Percentiles rank a stretch among this genome's conserved stretches.
Conservation (phyloP, 1,140 invertebrate genomes). For the Dryas iulia region DNA sequence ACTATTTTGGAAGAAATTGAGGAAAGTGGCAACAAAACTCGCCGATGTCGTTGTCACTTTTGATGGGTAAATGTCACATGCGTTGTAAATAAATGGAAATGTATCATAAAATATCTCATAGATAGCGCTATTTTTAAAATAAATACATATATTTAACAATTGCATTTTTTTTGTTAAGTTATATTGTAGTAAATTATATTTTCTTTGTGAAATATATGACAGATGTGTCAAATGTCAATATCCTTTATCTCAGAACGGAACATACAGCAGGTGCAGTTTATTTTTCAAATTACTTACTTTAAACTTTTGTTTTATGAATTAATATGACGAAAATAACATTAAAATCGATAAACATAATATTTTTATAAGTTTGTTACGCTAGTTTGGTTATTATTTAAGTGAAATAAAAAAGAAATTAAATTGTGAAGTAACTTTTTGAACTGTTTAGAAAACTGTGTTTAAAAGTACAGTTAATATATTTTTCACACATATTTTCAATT, state of each 20-base stretch:
- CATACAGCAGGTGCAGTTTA: background rate
- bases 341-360: too few species aligned
- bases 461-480: background rate
- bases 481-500: background rate
- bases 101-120: background rate
- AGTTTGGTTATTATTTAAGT: background rate
- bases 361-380: background rate
- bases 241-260: background rate
- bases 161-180: background rate
- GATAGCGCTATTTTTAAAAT: background rate
- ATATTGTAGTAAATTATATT: background rate
- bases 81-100: background rate
- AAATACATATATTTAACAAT: background rate
- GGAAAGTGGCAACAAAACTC: background rate
- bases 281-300: background rate
- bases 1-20: background rate
- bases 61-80: background rate
- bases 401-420: background rate
- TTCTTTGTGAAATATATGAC: background rate
- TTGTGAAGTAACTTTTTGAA: background rate
- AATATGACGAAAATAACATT: too few species aligned
- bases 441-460: background rate
- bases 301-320: background rate
- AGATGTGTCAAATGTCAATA: background rate
- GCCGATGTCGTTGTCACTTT: background rate